Evolutionary conservation across 2,113 vertebrate genomes (phyloP), one percentile per base, ranked within the genome.

Genomic region (Notechis scutatus): DNA sequence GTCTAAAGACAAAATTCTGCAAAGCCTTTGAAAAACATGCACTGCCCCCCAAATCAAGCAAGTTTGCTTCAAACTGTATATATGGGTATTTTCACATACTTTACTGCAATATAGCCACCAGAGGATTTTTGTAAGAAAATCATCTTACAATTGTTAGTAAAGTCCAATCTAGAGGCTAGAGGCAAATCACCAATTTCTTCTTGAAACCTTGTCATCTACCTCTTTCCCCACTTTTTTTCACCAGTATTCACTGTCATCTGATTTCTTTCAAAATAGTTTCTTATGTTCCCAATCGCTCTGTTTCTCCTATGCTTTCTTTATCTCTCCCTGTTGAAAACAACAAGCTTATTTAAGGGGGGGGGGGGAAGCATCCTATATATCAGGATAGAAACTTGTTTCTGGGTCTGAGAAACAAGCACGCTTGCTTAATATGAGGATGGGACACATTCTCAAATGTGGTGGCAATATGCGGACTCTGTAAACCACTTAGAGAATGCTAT

Each of bases 1-100:
- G 61, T 45, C 29, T 69, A 29, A 91, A 91, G 89, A 87, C 54
- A 81, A 94, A 59, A 92, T 20, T 50, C 59, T 90, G 56, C 92
- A 42, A 56, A 59, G 39, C 26, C 81, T 88, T 54, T 88, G 39
- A 56, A n/a, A 88, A 23, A 57, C 91, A 91, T 34, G 42, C n/a
- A 90, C 86, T 8, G n/a, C n/a, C 10, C 26, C 50, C 14, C 7
- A 34, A 91, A 42, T 54, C n/a, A 57, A 20, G 42, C 45, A 92
- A 57, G 21, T 57, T 90, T 47, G 29, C 45, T 69, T 57, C 29
- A 69, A 69, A 54, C 54, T 21, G 15, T 45, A 29, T 14, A 61
- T 50, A 29, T 87, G 2, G 42, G 29, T 29, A 5, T 23, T 6
- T 85, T 91, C 29, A 64, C n/a, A 88, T 39, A 54, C 29, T 69